Evolutionary conservation across 2,797 vertebrate species (phyloP).

Genomic region (Nyctibius grandis): DNA sequence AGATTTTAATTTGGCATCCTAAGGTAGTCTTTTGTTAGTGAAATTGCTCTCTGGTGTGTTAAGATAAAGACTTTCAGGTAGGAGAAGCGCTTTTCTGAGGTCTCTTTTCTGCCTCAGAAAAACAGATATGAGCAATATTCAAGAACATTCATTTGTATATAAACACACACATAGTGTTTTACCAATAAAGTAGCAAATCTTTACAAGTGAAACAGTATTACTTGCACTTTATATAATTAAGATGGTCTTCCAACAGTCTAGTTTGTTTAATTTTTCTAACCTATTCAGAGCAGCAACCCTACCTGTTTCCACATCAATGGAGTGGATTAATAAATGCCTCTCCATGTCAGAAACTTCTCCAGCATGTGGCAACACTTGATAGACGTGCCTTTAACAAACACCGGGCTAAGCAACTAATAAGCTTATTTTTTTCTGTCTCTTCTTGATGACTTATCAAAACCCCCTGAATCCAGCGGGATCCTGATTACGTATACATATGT

Average conservation of each 20-base stretch:
- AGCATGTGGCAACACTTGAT: not conserved
- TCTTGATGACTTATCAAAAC: not conserved
- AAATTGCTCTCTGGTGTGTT: conserved; percentile 11
- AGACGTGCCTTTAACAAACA: accelerated
- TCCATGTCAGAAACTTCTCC: not conserved
- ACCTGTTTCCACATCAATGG: not conserved
- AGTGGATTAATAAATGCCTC: not conserved
- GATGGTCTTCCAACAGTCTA: not conserved
- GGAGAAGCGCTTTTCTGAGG: not conserved
- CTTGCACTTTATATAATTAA: not conserved
- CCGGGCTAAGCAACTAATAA: not conserved
- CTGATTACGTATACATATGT: accelerated
- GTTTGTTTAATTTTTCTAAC: not conserved
- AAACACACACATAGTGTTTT: not conserved
- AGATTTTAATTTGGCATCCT: conserved; percentile 54
- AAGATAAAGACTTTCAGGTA: conserved; percentile 17
- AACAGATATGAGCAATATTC: not conserved
- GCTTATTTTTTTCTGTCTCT: not conserved
- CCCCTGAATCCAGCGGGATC: accelerated
- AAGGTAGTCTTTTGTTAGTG: conserved; percentile 15
- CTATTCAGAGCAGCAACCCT: not conserved
- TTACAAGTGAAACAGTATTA: not conserved
- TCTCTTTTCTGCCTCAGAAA: not conserved
- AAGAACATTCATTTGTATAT: not conserved
- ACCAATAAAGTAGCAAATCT: not conserved